Evolutionary conservation across 2,888 invertebrate genomes (phyloP).

Genomic region (Julus scandinavius): DNA sequence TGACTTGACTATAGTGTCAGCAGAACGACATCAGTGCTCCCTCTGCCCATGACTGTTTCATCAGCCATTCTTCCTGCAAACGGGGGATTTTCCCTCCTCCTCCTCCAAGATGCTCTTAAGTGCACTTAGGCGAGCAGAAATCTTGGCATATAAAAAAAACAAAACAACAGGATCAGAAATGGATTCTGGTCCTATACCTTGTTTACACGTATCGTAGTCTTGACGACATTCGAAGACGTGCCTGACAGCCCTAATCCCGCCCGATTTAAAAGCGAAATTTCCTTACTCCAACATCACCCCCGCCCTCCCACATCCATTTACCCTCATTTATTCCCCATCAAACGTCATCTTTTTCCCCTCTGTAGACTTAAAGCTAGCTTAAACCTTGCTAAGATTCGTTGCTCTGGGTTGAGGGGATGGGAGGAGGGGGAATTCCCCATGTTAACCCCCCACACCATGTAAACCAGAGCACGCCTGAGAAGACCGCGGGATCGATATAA

Average conservation of each 20-base stretch:
- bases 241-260: conserved; percentile 4
- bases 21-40: background rate
- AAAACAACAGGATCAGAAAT: background rate
- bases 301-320: background rate
- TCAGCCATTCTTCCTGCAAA: background rate
- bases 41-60: background rate
- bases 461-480: conserved; percentile 23
- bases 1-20: background rate
- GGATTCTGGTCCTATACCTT: conserved; percentile 1
- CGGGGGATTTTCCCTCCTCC: background rate
- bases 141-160: background rate
- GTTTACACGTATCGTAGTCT: conserved; percentile 6
- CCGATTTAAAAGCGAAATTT: conserved; percentile 9
- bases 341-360: background rate
- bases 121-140: conserved; percentile 16
- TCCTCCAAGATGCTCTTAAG: background rate
- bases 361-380: conserved; percentile 7
- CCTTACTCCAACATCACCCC: background rate
- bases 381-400: background rate
- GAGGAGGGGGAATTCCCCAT: conserved; percentile 9
- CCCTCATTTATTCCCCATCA: conserved; percentile 13
- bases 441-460: background rate
- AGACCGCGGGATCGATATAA: background rate
- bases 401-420: background rate
- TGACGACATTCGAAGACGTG: background rate